Conservation (phyloP, 2,113 vertebrate genomes). For the Collichthys lucidus region DNA sequence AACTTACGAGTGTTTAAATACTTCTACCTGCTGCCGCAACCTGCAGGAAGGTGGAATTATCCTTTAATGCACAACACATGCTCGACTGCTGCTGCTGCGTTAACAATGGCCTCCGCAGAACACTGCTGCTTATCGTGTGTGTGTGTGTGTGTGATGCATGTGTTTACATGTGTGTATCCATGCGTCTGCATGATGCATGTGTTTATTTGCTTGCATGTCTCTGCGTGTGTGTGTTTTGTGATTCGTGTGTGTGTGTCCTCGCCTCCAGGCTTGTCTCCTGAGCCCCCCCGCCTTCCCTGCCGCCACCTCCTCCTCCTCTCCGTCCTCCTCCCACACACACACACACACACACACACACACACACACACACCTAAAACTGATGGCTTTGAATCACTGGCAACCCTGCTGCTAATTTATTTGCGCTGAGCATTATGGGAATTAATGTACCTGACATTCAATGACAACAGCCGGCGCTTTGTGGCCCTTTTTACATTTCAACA, state of each 20-base stretch:
- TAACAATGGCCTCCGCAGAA: constrained; percentile 53
- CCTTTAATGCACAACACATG: constrained; percentile 53
- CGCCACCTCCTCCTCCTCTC: constrained; percentile 51
- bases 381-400: constrained; percentile 94
- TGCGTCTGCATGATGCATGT: constrained; percentile 48
- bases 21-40: constrained; percentile 30
- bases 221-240: constrained; percentile 83
- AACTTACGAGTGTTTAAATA: neutral
- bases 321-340: constrained; percentile 24
- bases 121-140: constrained; percentile 25
- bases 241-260: constrained; percentile 82
- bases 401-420: constrained; percentile 93
- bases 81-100: constrained; percentile 35
- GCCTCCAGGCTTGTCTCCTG: constrained; percentile 92
- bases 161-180: constrained; percentile 60
- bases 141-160: constrained; percentile 61
- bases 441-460: constrained; percentile 96
- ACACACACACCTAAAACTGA: constrained; percentile 87
- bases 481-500: constrained; percentile 89
- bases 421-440: constrained; percentile 96
- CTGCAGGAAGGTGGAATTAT: constrained; percentile 21
- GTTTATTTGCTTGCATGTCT: constrained; percentile 22
- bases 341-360: constrained; percentile 52
- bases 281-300: constrained; percentile 79
- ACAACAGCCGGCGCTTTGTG: constrained; percentile 93